Base-by-base conservation (phyloP, 2,888 invertebrate genomes). In the Hermaeophaga mercurialis region DNA sequence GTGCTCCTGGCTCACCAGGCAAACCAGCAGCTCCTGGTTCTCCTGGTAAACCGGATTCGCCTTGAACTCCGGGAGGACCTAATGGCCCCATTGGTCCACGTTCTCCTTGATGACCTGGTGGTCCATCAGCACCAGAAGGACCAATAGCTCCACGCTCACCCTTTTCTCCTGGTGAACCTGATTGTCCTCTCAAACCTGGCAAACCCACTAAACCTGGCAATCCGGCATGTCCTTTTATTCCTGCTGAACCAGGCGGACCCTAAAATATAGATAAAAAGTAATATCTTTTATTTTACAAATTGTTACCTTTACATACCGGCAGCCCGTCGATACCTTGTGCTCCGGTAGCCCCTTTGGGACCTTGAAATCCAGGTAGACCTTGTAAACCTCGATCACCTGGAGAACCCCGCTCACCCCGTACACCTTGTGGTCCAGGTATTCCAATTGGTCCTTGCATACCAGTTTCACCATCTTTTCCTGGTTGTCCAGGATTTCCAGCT, bases 401-500 rank as follows among this genome's bases (percentile, higher is more conserved):
- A 71, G 87, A 88, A 2, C 91, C 91, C 71, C 84, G 72, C 69
- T 84, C 83, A 38, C 87, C 87, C 66, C 82, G 73, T 15, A 76
- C 68, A 38, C 88, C 88, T 18, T 78, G 74, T 9, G 77, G 65
- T 19, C 87, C 87, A 6, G 81, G 78, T 19, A 74, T 68, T 31
- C 85, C 86, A 3, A 80, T 74, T 22, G 80, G 82, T 1, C 91
- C 91, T 48, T 87, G 85, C 8, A 85, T 71, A 1, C 91, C 91
- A 1, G 83, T 76, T 70, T 88, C 88, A 1, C 92, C 92, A 73
- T 92, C 90, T 76, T 91, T 91, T n/a, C 91, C 91, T 1, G 88
- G 82, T 5, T 82, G 73, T 0, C 92, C 92, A 1, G 88, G 84
- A 70, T 83, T 83, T 1, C 91, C 91, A 24, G 87, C 82, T 28